A percentile compares a stretch with the other conserved stretches of the same genome.
Evolutionary conservation across 2,797 vertebrate species (phyloP).

Genomic region (Sciaenops ocellatus): DNA sequence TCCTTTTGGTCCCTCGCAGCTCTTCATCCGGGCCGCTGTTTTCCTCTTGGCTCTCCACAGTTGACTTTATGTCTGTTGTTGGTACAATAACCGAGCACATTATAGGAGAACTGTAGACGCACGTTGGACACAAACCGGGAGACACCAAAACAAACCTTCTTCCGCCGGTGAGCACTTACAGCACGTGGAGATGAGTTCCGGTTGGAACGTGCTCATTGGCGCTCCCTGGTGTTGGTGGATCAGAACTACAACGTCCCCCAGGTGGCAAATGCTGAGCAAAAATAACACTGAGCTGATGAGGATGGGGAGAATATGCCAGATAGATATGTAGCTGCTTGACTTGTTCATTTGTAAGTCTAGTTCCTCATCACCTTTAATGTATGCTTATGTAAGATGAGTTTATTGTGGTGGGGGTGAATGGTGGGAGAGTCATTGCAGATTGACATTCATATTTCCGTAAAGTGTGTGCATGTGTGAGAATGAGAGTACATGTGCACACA

Average conservation of each 20-base stretch:
- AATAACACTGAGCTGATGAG: too few relatives aligned
- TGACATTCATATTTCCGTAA: not conserved
- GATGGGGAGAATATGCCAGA: too few relatives aligned
- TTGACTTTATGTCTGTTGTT: conserved; percentile 30
- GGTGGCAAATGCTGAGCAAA: too few relatives aligned
- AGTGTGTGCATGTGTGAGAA: not conserved
- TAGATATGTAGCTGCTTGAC: not conserved
- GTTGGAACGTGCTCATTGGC: conserved; percentile 29
- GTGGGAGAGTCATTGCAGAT: too few relatives aligned
- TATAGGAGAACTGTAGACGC: accelerated
- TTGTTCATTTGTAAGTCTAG: not conserved
- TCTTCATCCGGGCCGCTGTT: conserved; percentile 48
- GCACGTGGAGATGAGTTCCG: conserved; percentile 71
- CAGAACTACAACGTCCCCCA: conserved; percentile 13
- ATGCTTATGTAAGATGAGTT: not conserved
- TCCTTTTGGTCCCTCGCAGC: conserved; percentile 74
- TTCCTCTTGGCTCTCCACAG: conserved; percentile 25
- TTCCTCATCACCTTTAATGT: not conserved
- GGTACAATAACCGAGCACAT: conserved; percentile 13
- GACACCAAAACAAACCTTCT: conserved; percentile 70
- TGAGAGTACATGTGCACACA: not conserved
- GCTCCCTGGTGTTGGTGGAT: conserved; percentile 57
- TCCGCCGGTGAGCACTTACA: conserved; percentile 40
- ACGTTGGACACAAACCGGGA: not conserved
- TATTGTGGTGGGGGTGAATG: not conserved